phyloP scores from a whole-genome alignment of 92 coral and sea anemone genomes.

The Epizoanthus stellaris region DNA sequence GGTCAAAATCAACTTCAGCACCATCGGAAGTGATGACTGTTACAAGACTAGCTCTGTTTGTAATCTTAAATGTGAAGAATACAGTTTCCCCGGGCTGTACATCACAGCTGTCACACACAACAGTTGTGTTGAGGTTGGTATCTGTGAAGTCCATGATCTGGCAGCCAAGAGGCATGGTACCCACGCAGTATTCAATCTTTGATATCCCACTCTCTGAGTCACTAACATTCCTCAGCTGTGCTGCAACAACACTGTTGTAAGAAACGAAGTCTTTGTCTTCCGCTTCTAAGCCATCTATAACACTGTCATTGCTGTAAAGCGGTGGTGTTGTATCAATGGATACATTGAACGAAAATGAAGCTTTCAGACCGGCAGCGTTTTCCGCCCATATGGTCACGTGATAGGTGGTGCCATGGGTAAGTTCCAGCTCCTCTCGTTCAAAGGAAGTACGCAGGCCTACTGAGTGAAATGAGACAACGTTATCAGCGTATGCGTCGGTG shows the following conservation, averaged over 20 bases:
- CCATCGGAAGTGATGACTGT: slow-evolving; percentile 76
- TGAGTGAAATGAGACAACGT: slow-evolving; percentile 57
- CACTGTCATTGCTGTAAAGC: slow-evolving; percentile 57
- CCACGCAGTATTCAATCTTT: slow-evolving; percentile 72
- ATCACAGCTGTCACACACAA: slow-evolving; percentile 64
- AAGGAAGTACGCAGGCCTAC: slow-evolving; percentile 64
- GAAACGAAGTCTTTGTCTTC: slow-evolving; percentile 69
- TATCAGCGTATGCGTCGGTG: slow-evolving; percentile 57
- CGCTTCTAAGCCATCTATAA: slow-evolving; percentile 71
- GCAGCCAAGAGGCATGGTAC: slow-evolving; percentile 76
- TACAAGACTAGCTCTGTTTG: slow-evolving; percentile 81
- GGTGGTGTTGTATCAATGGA: slow-evolving; percentile 78
- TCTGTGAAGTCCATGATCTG: slow-evolving; percentile 60
- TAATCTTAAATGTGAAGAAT: slow-evolving; percentile 67
- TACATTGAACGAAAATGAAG: slow-evolving; percentile 49
- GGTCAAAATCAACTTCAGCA: slow-evolving; percentile 72
- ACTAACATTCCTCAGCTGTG: slow-evolving; percentile 73
- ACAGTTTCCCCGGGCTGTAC: slow-evolving; percentile 63
- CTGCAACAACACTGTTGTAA: slow-evolving; percentile 52
- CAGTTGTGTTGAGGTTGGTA: slow-evolving; percentile 56
- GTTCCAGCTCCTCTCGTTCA: slow-evolving; percentile 53
- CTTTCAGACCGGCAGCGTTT: slow-evolving; percentile 75
- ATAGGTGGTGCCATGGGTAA: slow-evolving; percentile 57
- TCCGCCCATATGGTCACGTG: slow-evolving; percentile 72
- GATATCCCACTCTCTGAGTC: slow-evolving; percentile 79